Conservation (phyloP, 2,797 vertebrate species). For the Tragelaphus eurycerus region DNA sequence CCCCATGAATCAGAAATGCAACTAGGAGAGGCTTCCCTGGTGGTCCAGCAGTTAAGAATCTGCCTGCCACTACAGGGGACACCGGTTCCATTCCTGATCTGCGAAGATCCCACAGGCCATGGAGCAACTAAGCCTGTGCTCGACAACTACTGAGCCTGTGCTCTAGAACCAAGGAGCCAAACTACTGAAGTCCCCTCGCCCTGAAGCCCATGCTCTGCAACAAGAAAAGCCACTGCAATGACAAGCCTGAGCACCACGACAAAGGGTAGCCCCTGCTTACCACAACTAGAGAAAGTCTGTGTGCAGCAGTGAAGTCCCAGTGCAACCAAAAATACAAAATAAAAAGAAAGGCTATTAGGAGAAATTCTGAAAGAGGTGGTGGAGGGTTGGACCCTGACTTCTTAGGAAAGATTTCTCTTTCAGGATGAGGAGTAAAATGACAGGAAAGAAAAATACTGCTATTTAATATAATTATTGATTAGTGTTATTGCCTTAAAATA, state of each 20-base stretch:
- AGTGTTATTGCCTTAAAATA: neutral
- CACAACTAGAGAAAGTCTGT: neutral
- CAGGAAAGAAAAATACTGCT: neutral
- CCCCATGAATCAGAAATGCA: neutral
- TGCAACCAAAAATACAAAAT: neutral
- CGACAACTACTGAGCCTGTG: neutral
- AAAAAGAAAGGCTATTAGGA: neutral
- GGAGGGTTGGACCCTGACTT: neutral
- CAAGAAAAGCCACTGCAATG: neutral
- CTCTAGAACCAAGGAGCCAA: neutral
- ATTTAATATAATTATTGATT: neutral
- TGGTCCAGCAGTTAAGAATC: neutral
- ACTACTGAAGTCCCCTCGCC: neutral
- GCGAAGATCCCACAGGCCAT: neutral
- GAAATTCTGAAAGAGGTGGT: neutral
- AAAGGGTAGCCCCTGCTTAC: neutral
- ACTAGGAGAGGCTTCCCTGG: neutral
- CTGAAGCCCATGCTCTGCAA: neutral
- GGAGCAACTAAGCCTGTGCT: neutral
- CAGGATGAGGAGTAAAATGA: neutral
- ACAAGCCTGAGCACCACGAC: fast-evolving
- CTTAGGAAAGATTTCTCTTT: neutral
- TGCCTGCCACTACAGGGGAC: neutral
- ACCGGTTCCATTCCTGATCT: neutral
- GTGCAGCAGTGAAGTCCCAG: neutral